Evolutionary conservation across 2,888 invertebrate species (phyloP).

Genomic region (Clivina fossor): DNA sequence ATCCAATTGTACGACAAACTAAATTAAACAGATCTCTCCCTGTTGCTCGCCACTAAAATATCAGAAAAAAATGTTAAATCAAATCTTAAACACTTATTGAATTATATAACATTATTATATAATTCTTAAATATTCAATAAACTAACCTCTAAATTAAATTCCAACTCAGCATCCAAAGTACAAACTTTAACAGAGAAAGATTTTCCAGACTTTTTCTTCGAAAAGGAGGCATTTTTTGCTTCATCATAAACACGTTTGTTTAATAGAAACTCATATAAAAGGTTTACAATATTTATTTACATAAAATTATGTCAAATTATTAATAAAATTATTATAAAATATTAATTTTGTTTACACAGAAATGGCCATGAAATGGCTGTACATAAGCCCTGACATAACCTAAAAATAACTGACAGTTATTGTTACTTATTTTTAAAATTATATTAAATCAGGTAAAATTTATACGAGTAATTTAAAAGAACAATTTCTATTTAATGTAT

Average conservation of each 20-base stretch:
- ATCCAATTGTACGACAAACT: slow-evolving; percentile 93
- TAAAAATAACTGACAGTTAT: slow-evolving; percentile 3
- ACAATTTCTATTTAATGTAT: slow-evolving; percentile 15
- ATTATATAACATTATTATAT: not conserved
- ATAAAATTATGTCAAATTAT: slow-evolving; percentile 3
- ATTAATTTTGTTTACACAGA: slow-evolving; percentile 15
- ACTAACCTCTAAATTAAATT: slow-evolving; percentile 90
- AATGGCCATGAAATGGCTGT: slow-evolving; percentile 26
- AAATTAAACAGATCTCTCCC: slow-evolving; percentile 96
- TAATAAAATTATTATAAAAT: not conserved
- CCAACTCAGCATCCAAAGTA: slow-evolving; percentile 98
- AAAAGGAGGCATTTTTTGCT: slow-evolving; percentile 72
- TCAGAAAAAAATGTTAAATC: slow-evolving; percentile 30
- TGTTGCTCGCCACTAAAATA: slow-evolving; percentile 80
- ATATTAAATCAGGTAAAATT: slow-evolving; percentile 10
- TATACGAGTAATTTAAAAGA: not conserved
- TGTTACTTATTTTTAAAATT: slow-evolving; percentile 8
- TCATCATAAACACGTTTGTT: slow-evolving; percentile 46
- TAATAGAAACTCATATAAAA: slow-evolving; percentile 15
- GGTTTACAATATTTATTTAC: slow-evolving; percentile 14
- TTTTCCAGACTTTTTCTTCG: slow-evolving; percentile 78
- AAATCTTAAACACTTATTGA: too few species aligned
- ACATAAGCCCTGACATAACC: slow-evolving; percentile 14
- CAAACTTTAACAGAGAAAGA: slow-evolving; percentile 92
- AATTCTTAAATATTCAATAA: not conserved